Evolutionary conservation across 2,888 invertebrate genomes (phyloP).

Genomic region (Corbicula japonica): DNA sequence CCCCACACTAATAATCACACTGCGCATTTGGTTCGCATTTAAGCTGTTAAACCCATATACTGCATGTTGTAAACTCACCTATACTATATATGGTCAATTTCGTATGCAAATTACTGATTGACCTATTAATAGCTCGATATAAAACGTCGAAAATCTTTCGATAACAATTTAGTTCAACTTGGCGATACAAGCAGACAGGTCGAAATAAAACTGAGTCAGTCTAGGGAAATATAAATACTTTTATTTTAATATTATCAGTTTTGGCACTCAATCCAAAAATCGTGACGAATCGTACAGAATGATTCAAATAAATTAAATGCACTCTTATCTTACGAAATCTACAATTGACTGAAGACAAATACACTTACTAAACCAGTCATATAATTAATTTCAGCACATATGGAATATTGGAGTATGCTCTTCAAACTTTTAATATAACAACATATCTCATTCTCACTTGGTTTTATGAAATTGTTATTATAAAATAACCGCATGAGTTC

Average conservation of each 20-base stretch:
- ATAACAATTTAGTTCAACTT: conserved; percentile 26
- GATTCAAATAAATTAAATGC: neutral
- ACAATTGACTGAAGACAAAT: too few relatives aligned
- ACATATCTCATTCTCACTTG: too few relatives aligned
- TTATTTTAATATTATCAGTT: neutral
- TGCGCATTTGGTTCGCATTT: too few relatives aligned
- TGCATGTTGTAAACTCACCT: conserved; percentile 42
- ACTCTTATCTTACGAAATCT: too few relatives aligned
- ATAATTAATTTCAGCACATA: too few relatives aligned
- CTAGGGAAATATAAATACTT: neutral
- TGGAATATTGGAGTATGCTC: too few relatives aligned
- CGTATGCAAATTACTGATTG: conserved; percentile 65
- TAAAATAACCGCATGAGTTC: too few relatives aligned
- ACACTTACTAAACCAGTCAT: too few relatives aligned
- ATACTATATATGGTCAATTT: conserved; percentile 59
- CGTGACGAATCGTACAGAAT: neutral
- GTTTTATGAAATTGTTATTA: too few relatives aligned
- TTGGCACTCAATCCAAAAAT: conserved; percentile 15
- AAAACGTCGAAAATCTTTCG: conserved; percentile 25
- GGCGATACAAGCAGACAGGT: conserved; percentile 32
- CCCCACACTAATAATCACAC: too few relatives aligned
- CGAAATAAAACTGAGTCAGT: neutral
- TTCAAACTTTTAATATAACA: too few relatives aligned
- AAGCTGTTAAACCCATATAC: too few relatives aligned
- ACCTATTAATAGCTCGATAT: conserved; percentile 67